Evolutionary conservation across 2,113 vertebrate species (phyloP).

Genomic region (Phrynosoma blainvillii): DNA sequence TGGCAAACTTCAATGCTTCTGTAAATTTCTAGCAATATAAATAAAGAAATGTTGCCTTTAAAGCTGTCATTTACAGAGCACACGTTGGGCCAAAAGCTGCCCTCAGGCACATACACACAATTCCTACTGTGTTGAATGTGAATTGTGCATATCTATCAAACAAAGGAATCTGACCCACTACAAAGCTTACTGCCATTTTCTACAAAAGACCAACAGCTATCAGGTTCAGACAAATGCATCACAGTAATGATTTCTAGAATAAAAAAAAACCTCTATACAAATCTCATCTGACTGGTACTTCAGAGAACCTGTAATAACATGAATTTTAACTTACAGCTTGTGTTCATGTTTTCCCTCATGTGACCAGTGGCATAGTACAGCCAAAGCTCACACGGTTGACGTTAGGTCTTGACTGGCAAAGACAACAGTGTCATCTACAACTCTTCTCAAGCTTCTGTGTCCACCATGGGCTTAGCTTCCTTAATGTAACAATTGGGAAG

Average conservation of each 20-base stretch:
- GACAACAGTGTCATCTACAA: no score
- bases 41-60: neutral
- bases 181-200: neutral
- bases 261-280: neutral
- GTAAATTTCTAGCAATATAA: conserved; percentile 17
- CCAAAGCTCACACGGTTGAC: neutral
- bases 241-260: neutral
- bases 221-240: neutral
- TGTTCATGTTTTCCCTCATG: neutral
- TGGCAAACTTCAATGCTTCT: neutral
- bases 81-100: conserved; percentile 13
- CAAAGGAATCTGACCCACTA: neutral
- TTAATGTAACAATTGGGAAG: no score
- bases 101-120: neutral
- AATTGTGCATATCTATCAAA: neutral
- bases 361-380: neutral
- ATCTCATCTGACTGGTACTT: neutral
- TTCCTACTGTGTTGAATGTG: neutral
- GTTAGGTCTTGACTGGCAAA: neutral
- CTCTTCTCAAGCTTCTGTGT: no score
- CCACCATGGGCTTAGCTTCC: no score
- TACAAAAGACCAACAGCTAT: neutral
- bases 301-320: neutral
- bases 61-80: neutral
- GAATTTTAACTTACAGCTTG: neutral